Evolutionary conservation across 2,888 invertebrate genomes (phyloP).

Genomic region (Papilio demoleus): DNA sequence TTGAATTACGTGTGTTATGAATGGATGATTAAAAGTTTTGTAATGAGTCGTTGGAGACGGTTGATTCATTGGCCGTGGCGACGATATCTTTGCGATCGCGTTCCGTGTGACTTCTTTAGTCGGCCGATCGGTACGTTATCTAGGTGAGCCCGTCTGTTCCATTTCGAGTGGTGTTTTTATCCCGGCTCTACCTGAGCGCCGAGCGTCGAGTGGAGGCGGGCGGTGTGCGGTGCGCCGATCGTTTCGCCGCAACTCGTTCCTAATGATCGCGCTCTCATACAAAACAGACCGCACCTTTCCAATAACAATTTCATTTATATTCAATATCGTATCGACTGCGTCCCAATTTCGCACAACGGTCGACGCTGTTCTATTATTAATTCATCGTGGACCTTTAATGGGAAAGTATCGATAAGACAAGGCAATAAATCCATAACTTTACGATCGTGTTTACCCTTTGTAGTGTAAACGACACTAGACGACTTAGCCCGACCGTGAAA

Average conservation of each 20-base stretch:
- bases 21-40: conserved; percentile 70
- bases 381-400: conserved; percentile 52
- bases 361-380: conserved; percentile 48
- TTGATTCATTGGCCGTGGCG: conserved; percentile 58
- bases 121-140: conserved; percentile 64
- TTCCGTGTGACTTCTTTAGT: conserved; percentile 49
- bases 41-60: conserved; percentile 53
- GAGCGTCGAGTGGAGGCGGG: conserved; percentile 41
- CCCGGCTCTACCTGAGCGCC: conserved; percentile 74
- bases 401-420: conserved; percentile 57
- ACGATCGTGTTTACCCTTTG: conserved; percentile 55
- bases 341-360: conserved; percentile 21
- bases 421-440: conserved; percentile 63
- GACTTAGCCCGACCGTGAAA: conserved; percentile 9
- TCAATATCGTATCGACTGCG: conserved; percentile 17
- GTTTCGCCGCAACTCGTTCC: conserved; percentile 44
- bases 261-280: conserved; percentile 59
- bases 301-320: conserved; percentile 28
- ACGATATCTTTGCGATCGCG: conserved; percentile 48
- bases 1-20: conserved; percentile 74
- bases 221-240: conserved; percentile 39
- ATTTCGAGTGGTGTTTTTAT: conserved; percentile 80
- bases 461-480: conserved; percentile 40
- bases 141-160: conserved; percentile 77
- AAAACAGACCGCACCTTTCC: conserved; percentile 50